These are phyloP conservation scores for Nephrotoma flavescens DNA, from an alignment of 2,888 invertebrate species.

Conservation along the genomic window DNA sequence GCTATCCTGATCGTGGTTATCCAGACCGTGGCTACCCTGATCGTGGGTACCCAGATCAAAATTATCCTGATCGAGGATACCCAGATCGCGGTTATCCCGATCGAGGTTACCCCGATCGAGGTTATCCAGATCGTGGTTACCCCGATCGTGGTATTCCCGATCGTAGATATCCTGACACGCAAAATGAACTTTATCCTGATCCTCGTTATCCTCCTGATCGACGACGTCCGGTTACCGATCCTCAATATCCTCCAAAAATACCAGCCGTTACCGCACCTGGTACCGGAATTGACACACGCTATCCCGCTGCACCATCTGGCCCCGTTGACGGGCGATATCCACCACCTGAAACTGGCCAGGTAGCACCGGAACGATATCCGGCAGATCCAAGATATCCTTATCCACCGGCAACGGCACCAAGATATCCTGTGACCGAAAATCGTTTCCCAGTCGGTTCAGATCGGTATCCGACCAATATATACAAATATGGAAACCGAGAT, in stretches of 20 bases:
- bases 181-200: conserved; percentile 9
- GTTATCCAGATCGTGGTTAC: conserved; percentile 24
- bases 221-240: conserved; percentile 8
- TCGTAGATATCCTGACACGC: conserved; percentile 4
- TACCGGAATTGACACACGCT: neutral
- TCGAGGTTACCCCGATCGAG: conserved; percentile 10
- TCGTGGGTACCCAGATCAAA: conserved; percentile 13
- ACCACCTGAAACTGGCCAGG: conserved; percentile 3
- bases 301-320: neutral
- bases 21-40: conserved; percentile 21
- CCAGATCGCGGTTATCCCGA: conserved; percentile 5
- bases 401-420: conserved; percentile 13
- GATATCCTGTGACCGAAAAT: conserved; percentile 36
- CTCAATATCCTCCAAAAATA: conserved; percentile 8
- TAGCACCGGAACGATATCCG: conserved; percentile 8
- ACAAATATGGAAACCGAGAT: conserved; percentile 38
- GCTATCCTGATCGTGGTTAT: conserved; percentile 32
- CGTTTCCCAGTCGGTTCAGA: conserved; percentile 38
- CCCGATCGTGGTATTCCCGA: conserved; percentile 12
- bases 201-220: conserved; percentile 10
- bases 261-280: neutral
- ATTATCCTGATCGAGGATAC: conserved; percentile 10
- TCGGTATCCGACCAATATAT: conserved; percentile 33
- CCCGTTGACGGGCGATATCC: conserved; percentile 10
- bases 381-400: conserved; percentile 24